Conservation (phyloP, 64 coral and sea anemone species). For the Pocillopora verrucosa region DNA sequence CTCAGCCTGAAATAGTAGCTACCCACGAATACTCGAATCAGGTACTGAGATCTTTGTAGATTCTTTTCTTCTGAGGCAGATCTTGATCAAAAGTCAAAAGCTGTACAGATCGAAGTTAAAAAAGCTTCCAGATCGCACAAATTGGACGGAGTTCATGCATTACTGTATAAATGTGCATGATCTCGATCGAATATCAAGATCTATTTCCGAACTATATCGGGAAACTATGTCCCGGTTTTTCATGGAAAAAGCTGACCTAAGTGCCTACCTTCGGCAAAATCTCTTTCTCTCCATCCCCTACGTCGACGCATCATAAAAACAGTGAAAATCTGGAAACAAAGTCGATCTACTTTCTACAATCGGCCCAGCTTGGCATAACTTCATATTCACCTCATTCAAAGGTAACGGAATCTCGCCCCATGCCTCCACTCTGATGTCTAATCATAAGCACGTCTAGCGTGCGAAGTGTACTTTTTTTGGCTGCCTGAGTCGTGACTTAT, state of each 20-base stretch:
- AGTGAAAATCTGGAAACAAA: too few relatives aligned
- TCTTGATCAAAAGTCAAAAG: too few relatives aligned
- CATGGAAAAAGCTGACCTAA: background rate
- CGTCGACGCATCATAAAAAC: background rate
- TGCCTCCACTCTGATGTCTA: background rate
- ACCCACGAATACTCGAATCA: too few relatives aligned
- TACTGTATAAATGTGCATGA: too few relatives aligned
- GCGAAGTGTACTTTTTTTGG: background rate
- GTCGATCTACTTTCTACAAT: too few relatives aligned
- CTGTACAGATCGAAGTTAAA: too few relatives aligned
- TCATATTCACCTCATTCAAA: conserved; percentile 35
- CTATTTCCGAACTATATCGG: background rate
- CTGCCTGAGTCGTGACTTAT: background rate
- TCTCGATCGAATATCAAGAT: too few relatives aligned
- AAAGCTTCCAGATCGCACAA: too few relatives aligned
- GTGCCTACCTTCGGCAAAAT: background rate
- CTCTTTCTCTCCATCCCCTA: background rate
- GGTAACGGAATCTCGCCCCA: conserved; percentile 21
- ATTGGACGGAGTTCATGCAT: too few relatives aligned
- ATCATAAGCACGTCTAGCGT: conserved; percentile 7
- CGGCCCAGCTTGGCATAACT: background rate
- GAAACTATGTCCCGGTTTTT: background rate
- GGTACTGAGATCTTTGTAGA: too few relatives aligned
- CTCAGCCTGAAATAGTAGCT: too few relatives aligned
- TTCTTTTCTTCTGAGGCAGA: too few relatives aligned